Evolutionary conservation across 2,888 invertebrate genomes (phyloP).

Genomic region (Acanthosepion lycidas): DNA sequence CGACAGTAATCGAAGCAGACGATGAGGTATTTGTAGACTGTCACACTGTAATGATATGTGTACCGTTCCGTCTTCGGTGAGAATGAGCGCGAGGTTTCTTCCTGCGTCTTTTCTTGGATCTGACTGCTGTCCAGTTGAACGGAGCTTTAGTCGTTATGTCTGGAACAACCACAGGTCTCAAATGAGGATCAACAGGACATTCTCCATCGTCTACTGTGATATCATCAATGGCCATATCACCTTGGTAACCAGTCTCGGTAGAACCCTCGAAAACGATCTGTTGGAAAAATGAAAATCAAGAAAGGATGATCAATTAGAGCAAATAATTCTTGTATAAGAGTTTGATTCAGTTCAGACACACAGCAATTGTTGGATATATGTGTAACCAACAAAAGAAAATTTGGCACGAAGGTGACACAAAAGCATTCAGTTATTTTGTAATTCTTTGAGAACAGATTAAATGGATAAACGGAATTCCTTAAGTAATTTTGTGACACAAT

Average conservation of each 20-base stretch:
- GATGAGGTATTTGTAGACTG: not conserved
- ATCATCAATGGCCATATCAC: conserved; percentile 51
- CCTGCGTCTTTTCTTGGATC: conserved; percentile 7
- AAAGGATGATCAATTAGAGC: not conserved
- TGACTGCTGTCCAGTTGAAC: not conserved
- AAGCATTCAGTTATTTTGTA: too few relatives aligned
- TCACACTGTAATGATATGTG: not conserved
- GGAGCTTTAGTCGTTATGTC: not conserved
- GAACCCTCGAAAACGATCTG: conserved; percentile 50
- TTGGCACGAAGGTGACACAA: too few relatives aligned
- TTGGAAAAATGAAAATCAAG: not conserved
- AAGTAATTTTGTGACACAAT: too few relatives aligned
- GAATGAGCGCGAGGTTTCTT: not conserved
- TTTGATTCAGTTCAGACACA: too few relatives aligned
- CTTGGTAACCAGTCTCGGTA: conserved; percentile 48
- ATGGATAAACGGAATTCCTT: too few relatives aligned
- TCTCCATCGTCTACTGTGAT: conserved; percentile 47
- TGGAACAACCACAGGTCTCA: conserved; percentile 45
- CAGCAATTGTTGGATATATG: too few relatives aligned
- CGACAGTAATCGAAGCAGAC: not conserved
- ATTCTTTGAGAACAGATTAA: too few relatives aligned
- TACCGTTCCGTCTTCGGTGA: not conserved
- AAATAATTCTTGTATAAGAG: not conserved
- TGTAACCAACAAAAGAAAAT: too few relatives aligned
- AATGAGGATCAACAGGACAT: conserved; percentile 45